These are phyloP conservation scores for Rhimphoctona megacephalus DNA, from an alignment of 2,888 invertebrate genomes.

Conservation along the genomic window DNA sequence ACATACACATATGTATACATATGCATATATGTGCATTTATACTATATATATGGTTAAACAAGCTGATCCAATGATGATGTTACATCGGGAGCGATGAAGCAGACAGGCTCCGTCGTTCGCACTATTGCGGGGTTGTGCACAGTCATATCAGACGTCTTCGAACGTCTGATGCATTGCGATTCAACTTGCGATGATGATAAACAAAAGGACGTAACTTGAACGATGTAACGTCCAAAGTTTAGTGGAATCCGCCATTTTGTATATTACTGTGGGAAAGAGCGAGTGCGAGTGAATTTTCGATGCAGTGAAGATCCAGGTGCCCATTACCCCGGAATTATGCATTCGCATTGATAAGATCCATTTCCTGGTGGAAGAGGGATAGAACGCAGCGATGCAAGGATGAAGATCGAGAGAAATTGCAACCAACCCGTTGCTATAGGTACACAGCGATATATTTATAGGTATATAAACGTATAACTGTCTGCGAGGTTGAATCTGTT, in stretches of 20 bases:
- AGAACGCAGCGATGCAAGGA: conserved; percentile 49
- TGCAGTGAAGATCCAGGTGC: conserved; percentile 54
- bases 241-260: conserved; percentile 25
- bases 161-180: conserved; percentile 35
- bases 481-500: conserved; percentile 43
- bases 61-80: conserved; percentile 38
- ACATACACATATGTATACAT: neutral
- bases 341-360: conserved; percentile 78
- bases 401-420: conserved; percentile 73
- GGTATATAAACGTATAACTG: conserved; percentile 16
- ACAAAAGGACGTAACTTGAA: conserved; percentile 3
- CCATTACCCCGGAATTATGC: conserved; percentile 74
- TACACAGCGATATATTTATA: neutral
- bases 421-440: conserved; percentile 47
- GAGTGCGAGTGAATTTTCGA: conserved; percentile 51
- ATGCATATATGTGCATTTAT: neutral
- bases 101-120: conserved; percentile 18
- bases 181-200: neutral
- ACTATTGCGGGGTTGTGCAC: conserved; percentile 23
- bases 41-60: neutral
- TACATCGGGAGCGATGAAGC: conserved; percentile 20
- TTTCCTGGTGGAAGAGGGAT: conserved; percentile 59
- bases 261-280: conserved; percentile 1
- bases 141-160: conserved; percentile 45
- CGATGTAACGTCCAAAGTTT: neutral